These are phyloP conservation scores for Elaphurus davidianus DNA, from an alignment of 2,113 vertebrate genomes.

Conservation along the genomic window DNA sequence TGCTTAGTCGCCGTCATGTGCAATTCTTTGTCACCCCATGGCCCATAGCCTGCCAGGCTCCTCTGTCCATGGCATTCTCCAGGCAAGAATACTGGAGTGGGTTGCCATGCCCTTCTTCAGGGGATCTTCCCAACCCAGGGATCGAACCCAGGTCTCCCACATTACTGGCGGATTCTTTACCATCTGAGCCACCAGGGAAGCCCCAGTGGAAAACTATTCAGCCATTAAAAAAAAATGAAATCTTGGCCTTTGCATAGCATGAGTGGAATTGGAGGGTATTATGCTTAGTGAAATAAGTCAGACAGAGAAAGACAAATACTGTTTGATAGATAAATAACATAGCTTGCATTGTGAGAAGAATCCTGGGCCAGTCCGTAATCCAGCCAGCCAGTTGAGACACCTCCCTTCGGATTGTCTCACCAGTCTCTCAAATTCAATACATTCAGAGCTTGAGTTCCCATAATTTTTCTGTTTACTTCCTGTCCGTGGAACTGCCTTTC, in stretches of 20 bases:
- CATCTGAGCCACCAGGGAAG: not conserved
- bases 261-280: not conserved
- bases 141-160: rapidly evolving
- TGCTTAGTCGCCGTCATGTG: not conserved
- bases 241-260: not conserved
- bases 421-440: not conserved
- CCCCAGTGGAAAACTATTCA: not conserved
- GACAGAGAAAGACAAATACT: not conserved
- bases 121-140: not conserved
- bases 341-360: not conserved
- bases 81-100: not conserved
- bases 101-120: not conserved
- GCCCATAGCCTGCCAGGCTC: not conserved
- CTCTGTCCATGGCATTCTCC: not conserved
- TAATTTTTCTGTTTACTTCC: not conserved
- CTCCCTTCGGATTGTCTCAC: not conserved
- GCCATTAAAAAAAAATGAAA: not conserved
- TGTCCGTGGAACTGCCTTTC: not conserved
- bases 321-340: not conserved
- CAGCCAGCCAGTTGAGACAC: not conserved
- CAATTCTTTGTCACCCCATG: not conserved
- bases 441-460: not conserved
- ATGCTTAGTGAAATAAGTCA: not conserved
- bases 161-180: not conserved
- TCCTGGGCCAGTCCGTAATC: not conserved